Base-by-base conservation (phyloP, 2,888 invertebrate genomes). In the Sphecodes monilicornis region DNA sequence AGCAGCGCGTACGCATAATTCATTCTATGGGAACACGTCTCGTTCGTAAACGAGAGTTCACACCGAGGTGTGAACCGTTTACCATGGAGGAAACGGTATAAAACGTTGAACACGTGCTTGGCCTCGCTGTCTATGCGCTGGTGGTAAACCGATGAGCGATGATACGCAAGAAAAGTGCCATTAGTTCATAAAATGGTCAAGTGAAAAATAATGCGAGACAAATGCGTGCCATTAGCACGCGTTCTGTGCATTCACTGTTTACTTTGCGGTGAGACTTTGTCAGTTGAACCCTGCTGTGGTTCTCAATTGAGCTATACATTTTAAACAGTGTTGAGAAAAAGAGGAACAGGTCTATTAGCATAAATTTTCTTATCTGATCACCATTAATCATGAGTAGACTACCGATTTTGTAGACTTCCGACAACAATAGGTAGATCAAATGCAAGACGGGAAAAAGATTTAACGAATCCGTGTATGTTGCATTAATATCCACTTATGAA, bases 51-150 rank as follows among this genome's bases (percentile, higher is more conserved):
- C 64, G 75, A 60, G 78, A 77, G 80, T 66, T 70, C 46, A 54
- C 68, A n/a, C 72, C 78, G 84, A 89, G 77, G 86, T 77, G 78
- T 80, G 71, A 88, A 84, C 80, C 79, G 82, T 84, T 90, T 80
- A 73, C 88, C 73, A 86, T 78, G 64, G 81, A 76, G 72, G 80
- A 78, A 86, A 81, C 79, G 80, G 82, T 83, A 77, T 80, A 87
- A 64, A 74, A 75, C 46, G 73, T 11, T 76, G n/a, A n/a, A 46
- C 70, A 71, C 22, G 36, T 36, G 32, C 10, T 11, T 36, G 3
- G 36, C 22, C 66, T 8, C 22, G 22, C 18, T 66, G 32, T 32
- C 6, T 22, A 22, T 22, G 22, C 22, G 36, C 36, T 10, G 64
- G 22, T 10, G 8, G 29, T 4, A n/a, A 36, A 68, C 22, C 11